Conservation (phyloP, 1,140 invertebrate species). For the Scaptodrosophila lebanonensis region DNA sequence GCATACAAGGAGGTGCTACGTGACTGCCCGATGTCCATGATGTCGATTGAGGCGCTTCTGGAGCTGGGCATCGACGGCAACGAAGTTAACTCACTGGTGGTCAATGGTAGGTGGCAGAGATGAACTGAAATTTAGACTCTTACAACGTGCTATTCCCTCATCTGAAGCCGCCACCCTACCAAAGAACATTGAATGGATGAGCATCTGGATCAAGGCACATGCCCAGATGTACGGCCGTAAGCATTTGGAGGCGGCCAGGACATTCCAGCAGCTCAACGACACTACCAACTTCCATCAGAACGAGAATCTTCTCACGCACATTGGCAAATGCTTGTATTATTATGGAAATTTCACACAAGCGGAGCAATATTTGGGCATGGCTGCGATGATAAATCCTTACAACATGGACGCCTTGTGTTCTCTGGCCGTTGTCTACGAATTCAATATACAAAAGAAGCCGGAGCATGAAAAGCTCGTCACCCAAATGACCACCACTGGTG, state of each 20-base stretch:
- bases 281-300: slow-evolving; percentile 81
- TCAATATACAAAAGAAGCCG: slow-evolving; percentile 73
- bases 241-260: slow-evolving; percentile 81
- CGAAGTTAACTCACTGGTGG: slow-evolving; percentile 84
- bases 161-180: slow-evolving; percentile 65
- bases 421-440: slow-evolving; percentile 78
- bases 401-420: slow-evolving; percentile 78
- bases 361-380: slow-evolving; percentile 77
- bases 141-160: background rate
- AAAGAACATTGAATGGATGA: slow-evolving; percentile 80
- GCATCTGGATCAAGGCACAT: slow-evolving; percentile 84
- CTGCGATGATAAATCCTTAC: slow-evolving; percentile 80
- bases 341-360: slow-evolving; percentile 80
- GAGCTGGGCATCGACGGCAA: slow-evolving; percentile 83
- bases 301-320: slow-evolving; percentile 81
- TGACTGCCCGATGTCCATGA: slow-evolving; percentile 86
- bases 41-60: slow-evolving; percentile 83
- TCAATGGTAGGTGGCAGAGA: slow-evolving; percentile 77
- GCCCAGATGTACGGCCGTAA: slow-evolving; percentile 82
- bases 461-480: slow-evolving; percentile 78
- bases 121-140: background rate
- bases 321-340: slow-evolving; percentile 84
- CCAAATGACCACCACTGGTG: slow-evolving; percentile 70
- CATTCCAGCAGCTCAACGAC: slow-evolving; percentile 82
- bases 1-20: slow-evolving; percentile 87